Evolutionary conservation across 2,888 invertebrate species (phyloP), one percentile per base, ranked within the genome.

Genomic region (Macrosiphum euphorbiae): DNA sequence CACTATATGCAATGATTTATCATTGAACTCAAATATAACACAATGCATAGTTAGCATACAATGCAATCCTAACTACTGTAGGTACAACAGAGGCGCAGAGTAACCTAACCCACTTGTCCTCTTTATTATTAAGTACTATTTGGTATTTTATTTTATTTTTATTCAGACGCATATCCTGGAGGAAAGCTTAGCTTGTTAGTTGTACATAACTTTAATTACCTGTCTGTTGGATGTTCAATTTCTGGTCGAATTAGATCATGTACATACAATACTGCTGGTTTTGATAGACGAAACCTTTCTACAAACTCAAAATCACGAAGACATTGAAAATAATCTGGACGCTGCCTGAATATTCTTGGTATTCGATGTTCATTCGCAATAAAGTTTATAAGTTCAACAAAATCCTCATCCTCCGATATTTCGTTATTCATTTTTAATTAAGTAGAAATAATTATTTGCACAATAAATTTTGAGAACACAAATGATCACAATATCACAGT

Each of bases 281-380:
- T 87, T 50, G n/a, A 87, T 11, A 87, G 87, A 2, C 50, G 87
- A 87, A 87, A 87, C n/a, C 87, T 87, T 50, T 87, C 87, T 47
- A 87, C 87, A 50, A 87, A 50, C 50, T 50, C n/a, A 47, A 47
- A 87, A 87, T n/a, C 50, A 87, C n/a, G 50, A 50, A 50, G 44
- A 47, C 47, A 47, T 87, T n/a, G n/a, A 87, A 87, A 87, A 87
- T 50, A 85, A 85, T 85, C 85, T 44, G 44, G 28, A 85, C 47
- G 44, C 85, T 85, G 44, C 44, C 26, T 85, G 8, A 85, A 44
- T 85, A 85, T 26, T 85, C 24, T 85, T 47, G 47, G 47, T 47
- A 47, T 85, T 85, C 85, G 85, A 85, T 47, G 44, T 85, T 85
- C 85, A 85, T 85, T 85, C 3, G 20, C 85, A 85, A 85, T 85